Percentiles rank a stretch among this genome's conserved stretches.
phyloP scores from a whole-genome alignment of 2,113 vertebrate genomes.

The Bettongia penicillata region DNA sequence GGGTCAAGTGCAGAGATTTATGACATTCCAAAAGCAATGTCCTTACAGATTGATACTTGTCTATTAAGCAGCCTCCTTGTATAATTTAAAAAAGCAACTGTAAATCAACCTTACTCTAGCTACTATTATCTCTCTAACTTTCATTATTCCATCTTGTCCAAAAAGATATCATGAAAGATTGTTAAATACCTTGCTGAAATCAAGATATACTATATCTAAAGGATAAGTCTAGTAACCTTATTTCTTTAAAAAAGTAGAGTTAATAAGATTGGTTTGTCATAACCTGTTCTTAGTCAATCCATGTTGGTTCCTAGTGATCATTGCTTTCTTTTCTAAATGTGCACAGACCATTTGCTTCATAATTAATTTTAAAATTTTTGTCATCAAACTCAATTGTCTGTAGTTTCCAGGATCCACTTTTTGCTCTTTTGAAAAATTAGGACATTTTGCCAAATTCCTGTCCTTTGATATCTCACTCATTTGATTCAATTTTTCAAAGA shows the following conservation, averaged over 20 bases:
- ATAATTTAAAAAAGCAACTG: not conserved
- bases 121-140: not conserved
- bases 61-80: not conserved
- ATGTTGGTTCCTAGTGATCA: not conserved
- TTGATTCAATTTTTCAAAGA: conserved; percentile 2
- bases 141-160: conserved; percentile 9
- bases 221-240: conserved; percentile 11
- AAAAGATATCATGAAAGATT: conserved; percentile 34
- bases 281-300: conserved; percentile 27
- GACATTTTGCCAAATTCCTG: not conserved
- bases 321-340: not conserved
- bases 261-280: not conserved
- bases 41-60: not conserved
- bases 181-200: conserved; percentile 29
- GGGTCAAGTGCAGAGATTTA: not conserved
- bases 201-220: not conserved
- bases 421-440: conserved; percentile 4
- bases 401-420: conserved; percentile 12
- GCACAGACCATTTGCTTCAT: not conserved
- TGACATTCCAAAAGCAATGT: not conserved
- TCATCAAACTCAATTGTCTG: not conserved
- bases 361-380: conserved; percentile 26
- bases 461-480: not conserved
- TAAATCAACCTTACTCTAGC: not conserved
- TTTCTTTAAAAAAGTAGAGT: conserved; percentile 1